Conservation (phyloP, 2,113 vertebrate species). For the Gymnocephalus cernua region DNA sequence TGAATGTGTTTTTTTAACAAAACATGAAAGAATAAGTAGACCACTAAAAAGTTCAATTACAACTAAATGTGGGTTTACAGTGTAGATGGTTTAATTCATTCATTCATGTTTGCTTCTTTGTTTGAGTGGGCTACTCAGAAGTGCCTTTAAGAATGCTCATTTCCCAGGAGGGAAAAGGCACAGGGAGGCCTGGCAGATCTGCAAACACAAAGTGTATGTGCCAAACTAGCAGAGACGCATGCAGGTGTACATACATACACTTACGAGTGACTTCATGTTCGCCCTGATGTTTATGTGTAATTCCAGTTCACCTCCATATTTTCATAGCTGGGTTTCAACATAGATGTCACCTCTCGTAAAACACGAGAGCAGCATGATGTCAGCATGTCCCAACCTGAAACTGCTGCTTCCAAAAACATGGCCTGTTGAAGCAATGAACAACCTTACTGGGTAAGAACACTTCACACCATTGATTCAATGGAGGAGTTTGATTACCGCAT, state of each 20-base stretch:
- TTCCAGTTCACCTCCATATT: constrained; percentile 52
- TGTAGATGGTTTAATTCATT: background rate
- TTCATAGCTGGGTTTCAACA: constrained; percentile 61
- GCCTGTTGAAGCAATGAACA: constrained; percentile 18
- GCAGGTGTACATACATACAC: constrained; percentile 33
- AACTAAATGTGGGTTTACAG: too few species aligned
- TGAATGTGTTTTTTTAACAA: too few species aligned
- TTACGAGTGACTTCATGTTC: constrained; percentile 13
- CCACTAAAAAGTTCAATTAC: too few species aligned
- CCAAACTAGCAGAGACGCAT: constrained; percentile 7
- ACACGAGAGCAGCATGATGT: constrained; percentile 40
- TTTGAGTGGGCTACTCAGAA: background rate
- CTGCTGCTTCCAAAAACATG: constrained; percentile 15
- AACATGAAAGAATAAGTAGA: too few species aligned
- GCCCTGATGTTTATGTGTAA: constrained; percentile 27
- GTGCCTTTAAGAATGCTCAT: background rate
- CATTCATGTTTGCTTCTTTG: constrained; percentile 13
- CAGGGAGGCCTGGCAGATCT: constrained; percentile 5
- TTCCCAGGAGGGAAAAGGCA: background rate
- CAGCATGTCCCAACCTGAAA: constrained; percentile 28
- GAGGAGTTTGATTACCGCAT: constrained; percentile 6
- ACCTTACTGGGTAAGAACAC: constrained; percentile 16
- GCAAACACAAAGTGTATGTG: background rate
- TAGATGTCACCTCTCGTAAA: constrained; percentile 48
- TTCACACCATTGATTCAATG: constrained; percentile 21